Evolutionary conservation across 2,113 vertebrate genomes (phyloP), one percentile per base, ranked within the genome.

Genomic region (Paralichthys olivaceus): DNA sequence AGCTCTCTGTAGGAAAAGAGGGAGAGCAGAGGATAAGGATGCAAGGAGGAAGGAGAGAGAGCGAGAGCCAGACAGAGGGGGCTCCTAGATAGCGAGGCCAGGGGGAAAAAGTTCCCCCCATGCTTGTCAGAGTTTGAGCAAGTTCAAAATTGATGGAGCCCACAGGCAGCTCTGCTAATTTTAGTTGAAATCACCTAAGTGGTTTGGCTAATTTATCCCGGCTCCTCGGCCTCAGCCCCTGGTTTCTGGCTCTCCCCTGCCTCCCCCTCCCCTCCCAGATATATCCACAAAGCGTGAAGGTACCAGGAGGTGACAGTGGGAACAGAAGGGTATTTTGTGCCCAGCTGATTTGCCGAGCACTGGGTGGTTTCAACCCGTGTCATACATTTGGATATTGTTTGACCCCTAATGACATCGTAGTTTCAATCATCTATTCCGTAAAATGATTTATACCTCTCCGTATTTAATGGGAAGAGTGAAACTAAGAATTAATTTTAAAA

Each of bases 241-340:
- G 81, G 79, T 89, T 88, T 77, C 90, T 84, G 85, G 81, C 86
- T 84, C 87, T 81, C 66, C 64, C 77, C 51, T 58, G 55, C 69
- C 80, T 72, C 55, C 83, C 86, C 81, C 81, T 81, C 62, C 80
- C 83, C 86, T 90, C 47, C 47, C 81, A 81, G 86, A 93, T 90
- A 91, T 89, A 86, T 87, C 88, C 94, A 86, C 85, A 80, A 84
- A 95, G 90, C 87, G 85, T 88, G 84, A 93, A 91, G 94, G 90
- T 74, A 93, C 88, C 94, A 91, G 79, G 87, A 86, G 90, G 88
- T 95, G 93, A 91, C 90, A 86, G 70, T 83, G 81, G 87, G 86
- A 94, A 93, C 90, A 95, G 91, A 94, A 93, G 93, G 90, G 70
- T 94, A 92, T 93, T 93, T 94, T 92, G 93, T 94, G 93, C 92